These are phyloP conservation scores for Hylaeus anthracinus DNA, from an alignment of 1,140 invertebrate genomes.

Conservation along the genomic window DNA sequence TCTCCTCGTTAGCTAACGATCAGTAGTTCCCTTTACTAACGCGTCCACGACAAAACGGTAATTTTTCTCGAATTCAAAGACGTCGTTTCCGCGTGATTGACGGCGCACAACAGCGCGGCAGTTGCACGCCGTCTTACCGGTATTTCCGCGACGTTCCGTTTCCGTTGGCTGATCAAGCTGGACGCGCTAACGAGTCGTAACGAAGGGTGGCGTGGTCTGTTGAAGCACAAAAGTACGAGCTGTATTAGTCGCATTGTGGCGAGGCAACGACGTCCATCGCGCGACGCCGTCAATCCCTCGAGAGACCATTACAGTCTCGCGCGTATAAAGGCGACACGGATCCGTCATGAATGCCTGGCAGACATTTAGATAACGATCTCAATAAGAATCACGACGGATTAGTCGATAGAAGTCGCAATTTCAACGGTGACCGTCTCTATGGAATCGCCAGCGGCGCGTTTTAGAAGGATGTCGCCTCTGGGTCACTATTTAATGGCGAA, in stretches of 20 bases:
- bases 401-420: conserved; percentile 54
- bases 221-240: neutral
- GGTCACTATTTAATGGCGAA: too few species aligned
- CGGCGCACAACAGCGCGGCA: too few species aligned
- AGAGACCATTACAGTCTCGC: conserved; percentile 20
- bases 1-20: too few species aligned
- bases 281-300: conserved; percentile 22
- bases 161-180: neutral
- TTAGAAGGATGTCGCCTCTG: neutral
- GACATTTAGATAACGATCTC: conserved; percentile 62
- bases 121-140: neutral
- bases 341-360: conserved; percentile 45
- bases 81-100: too few species aligned
- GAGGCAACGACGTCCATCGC: conserved; percentile 3
- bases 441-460: conserved; percentile 16
- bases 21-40: too few species aligned
- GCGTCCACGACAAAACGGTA: too few species aligned
- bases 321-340: conserved; percentile 16
- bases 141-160: neutral
- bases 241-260: conserved; percentile 34
- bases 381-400: conserved; percentile 50
- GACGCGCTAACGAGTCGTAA: neutral
- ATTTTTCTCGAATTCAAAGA: too few species aligned
- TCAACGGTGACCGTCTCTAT: conserved; percentile 52
- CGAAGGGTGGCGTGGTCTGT: neutral